Percentiles rank a stretch among this genome's conserved stretches.
Evolutionary conservation across 2,113 vertebrate genomes (phyloP).

Genomic region (Centropristis striata): DNA sequence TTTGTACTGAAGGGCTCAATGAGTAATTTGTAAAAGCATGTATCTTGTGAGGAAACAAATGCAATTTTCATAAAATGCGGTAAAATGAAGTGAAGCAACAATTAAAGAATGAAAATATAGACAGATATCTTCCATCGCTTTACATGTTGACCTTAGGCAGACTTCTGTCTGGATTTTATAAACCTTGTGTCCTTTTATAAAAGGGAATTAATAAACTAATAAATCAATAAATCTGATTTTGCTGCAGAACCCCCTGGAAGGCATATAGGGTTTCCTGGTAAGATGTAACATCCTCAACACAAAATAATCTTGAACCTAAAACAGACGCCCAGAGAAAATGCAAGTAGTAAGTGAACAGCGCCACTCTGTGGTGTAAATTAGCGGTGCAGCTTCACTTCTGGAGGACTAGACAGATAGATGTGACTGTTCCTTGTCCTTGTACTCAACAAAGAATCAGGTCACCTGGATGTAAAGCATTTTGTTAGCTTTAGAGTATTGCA

Average conservation of each 20-base stretch:
- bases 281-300: not conserved
- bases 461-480: not conserved
- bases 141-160: not conserved
- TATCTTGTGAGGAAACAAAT: not conserved
- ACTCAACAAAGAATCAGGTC: not conserved
- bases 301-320: not conserved
- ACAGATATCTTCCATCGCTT: conserved; percentile 20
- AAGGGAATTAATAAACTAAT: not conserved
- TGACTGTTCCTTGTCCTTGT: not conserved
- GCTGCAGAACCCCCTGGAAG: not conserved
- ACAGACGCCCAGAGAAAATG: not conserved
- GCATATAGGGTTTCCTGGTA: not conserved
- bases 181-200: no score
- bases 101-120: not conserved
- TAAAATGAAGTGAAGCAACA: conserved; percentile 20
- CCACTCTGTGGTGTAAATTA: conserved; percentile 39
- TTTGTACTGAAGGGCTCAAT: not conserved
- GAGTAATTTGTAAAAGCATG: not conserved
- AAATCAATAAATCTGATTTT: not conserved
- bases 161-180: conserved; percentile 21
- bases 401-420: not conserved
- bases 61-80: not conserved
- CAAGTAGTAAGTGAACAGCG: conserved; percentile 28
- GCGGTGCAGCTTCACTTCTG: not conserved
- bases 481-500: no score